Conservation (phyloP, 2,797 vertebrate species). For the Centroberyx gerrardi region DNA sequence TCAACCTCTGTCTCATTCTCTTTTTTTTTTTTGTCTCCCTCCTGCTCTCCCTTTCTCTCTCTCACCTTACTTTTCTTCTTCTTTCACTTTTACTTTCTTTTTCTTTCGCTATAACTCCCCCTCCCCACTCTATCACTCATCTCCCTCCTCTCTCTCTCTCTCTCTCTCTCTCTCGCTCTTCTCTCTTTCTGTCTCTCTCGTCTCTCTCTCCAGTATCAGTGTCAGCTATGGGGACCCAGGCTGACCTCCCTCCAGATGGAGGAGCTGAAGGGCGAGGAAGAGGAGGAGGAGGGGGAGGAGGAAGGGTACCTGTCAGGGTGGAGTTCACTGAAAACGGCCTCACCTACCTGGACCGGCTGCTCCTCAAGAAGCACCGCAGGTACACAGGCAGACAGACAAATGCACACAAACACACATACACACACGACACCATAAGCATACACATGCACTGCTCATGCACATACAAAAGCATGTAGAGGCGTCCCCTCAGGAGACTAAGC, state of each 20-base stretch:
- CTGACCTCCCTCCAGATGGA: conserved; percentile 66
- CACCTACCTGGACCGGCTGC: conserved; percentile 93
- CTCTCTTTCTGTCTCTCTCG: background rate
- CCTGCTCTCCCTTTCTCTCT: conserved; percentile 10
- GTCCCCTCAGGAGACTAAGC: conserved; percentile 4
- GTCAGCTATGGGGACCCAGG: conserved; percentile 79
- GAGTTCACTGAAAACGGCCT: conserved; percentile 88
- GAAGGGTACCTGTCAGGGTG: conserved; percentile 82
- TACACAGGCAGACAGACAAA: conserved; percentile 60
- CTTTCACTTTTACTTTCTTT: conserved; percentile 4
- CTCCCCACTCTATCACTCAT: background rate
- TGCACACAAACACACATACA: conserved; percentile 14
- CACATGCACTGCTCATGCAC: background rate
- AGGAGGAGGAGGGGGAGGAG: conserved; percentile 58
- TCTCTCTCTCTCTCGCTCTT: conserved; percentile 4
- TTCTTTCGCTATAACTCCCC: too few relatives aligned
- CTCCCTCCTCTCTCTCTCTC: background rate
- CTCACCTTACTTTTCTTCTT: conserved; percentile 50
- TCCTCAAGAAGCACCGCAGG: conserved; percentile 94
- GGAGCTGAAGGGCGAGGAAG: conserved; percentile 33
- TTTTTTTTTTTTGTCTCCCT: conserved; percentile 47
- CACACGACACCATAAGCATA: background rate
- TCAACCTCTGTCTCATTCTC: conserved; percentile 33
- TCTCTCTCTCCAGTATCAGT: conserved; percentile 63
- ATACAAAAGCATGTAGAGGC: conserved; percentile 14